Percentiles rank a stretch among this genome's conserved stretches.
Evolutionary conservation across 2,113 vertebrate genomes (phyloP).

Genomic region (Plectropomus leopardus): DNA sequence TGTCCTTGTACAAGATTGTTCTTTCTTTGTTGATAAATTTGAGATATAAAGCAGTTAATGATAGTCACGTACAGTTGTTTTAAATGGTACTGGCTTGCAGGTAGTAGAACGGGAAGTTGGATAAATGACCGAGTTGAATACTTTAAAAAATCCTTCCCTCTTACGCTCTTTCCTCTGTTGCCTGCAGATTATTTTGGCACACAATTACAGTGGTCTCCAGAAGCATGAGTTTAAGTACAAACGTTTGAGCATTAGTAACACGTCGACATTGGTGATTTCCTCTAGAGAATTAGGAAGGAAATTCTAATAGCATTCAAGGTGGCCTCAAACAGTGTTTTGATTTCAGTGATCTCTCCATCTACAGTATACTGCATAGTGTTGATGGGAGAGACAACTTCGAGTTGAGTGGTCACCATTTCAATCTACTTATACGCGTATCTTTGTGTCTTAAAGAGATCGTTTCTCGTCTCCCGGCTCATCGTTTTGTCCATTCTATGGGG

Average conservation of each 20-base stretch:
- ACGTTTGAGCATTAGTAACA: constrained; percentile 2
- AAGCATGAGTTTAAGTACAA: not conserved
- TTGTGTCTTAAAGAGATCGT: constrained; percentile 10
- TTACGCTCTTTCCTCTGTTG: not conserved
- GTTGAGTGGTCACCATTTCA: constrained; percentile 7
- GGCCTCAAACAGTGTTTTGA: constrained; percentile 19
- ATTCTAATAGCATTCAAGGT: constrained; percentile 44
- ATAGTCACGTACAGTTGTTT: constrained; percentile 59
- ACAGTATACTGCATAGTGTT: constrained; percentile 60
- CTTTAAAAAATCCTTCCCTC: constrained; percentile 22
- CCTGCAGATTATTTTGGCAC: constrained; percentile 58
- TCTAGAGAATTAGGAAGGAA: constrained; percentile 26
- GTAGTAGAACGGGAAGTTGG: constrained; percentile 38
- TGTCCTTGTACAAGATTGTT: constrained; percentile 79
- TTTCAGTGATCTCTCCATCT: constrained; percentile 44
- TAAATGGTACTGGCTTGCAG: constrained; percentile 16
- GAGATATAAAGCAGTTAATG: constrained; percentile 64
- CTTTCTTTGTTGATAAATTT: constrained; percentile 53
- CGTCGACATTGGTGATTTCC: not conserved
- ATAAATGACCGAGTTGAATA: constrained; percentile 27
- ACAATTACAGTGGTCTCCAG: constrained; percentile 19
- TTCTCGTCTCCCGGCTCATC: constrained; percentile 10
- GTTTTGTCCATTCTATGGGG: not conserved
- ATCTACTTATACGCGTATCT: constrained; percentile 2
- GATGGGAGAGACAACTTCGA: constrained; percentile 39